Evolutionary conservation across 2,888 invertebrate genomes (phyloP).

Genomic region (Fragum sueziense): DNA sequence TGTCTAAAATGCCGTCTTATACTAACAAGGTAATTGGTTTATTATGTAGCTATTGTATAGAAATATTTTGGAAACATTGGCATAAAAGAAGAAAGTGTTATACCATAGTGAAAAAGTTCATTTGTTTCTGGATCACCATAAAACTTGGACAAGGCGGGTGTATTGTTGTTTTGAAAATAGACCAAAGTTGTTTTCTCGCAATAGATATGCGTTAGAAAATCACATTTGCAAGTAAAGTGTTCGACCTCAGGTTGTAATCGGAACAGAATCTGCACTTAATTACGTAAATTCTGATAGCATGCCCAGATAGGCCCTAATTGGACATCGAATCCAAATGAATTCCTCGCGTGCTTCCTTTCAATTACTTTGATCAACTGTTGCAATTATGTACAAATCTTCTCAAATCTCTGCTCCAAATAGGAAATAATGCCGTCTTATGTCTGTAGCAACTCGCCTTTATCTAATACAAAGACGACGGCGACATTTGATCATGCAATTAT

Average conservation of each 20-base stretch:
- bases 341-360: slow-evolving; percentile 11
- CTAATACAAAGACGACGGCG: neutral
- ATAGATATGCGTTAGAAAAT: too few relatives aligned
- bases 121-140: too few relatives aligned
- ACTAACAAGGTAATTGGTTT: too few relatives aligned
- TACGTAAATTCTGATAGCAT: neutral
- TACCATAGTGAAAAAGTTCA: too few relatives aligned
- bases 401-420: slow-evolving; percentile 21
- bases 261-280: neutral
- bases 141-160: too few relatives aligned
- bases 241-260: neutral
- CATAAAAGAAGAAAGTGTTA: too few relatives aligned
- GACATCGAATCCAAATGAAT: neutral
- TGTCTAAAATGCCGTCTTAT: too few relatives aligned
- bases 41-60: too few relatives aligned
- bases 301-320: neutral
- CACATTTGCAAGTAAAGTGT: neutral
- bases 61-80: too few relatives aligned
- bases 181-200: too few relatives aligned
- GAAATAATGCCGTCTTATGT: slow-evolving; percentile 12
- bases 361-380: slow-evolving; percentile 17
- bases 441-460: slow-evolving; percentile 18
- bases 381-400: slow-evolving; percentile 16
- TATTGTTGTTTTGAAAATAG: too few relatives aligned
- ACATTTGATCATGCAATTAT: slow-evolving; percentile 1